Base-by-base conservation (phyloP, 1,140 invertebrate genomes). In the Potamilus streckersoni region DNA sequence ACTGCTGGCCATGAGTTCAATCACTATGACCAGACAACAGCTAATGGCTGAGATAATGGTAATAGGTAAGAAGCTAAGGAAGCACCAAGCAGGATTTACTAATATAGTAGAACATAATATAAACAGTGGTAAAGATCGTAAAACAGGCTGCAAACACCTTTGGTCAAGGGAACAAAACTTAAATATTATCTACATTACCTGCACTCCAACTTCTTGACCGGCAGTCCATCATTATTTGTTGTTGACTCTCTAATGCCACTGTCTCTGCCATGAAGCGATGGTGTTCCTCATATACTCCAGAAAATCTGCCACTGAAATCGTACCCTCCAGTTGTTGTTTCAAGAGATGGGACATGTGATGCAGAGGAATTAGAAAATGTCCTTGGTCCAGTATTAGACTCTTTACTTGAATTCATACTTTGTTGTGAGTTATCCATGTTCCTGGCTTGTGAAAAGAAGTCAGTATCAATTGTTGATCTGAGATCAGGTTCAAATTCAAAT, bases 241-340 rank as follows among this genome's bases (percentile, higher is more conserved):
- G 67, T 14, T n/a, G 72, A 62, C 12, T 65, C 61, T 56, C 58
- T 74, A 12, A 38, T 73, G 74, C 72, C 57, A 66, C 79, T 20
- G 14, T 59, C 71, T 68, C 31, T 60, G 15, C 20, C 63, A 38
- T 57, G 71, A 72, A 56, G 71, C 68, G n/a, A 71, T 69, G 79
- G 62, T 79, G 23, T 78, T 73, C 68, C 64, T 69, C 71, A 78
- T 74, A 62, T 66, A 56, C 56, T 78, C 60, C 74, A 64, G 84
- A 79, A 85, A 90, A 90, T 68, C 79, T 82, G 13, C 79, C 64
- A 20, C 76, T 74, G 71, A 90, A 90, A 73, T 89, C 83, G 79
- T 80, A 89, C 14, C 86, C 87, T 2, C 57, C 16, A 49, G 57
- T 57, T 27, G 62, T 67, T 77, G 76, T 65, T 71, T 56, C 14